Conservation (phyloP, 2,797 vertebrate genomes). For the Brachyrhaphis roseni region DNA sequence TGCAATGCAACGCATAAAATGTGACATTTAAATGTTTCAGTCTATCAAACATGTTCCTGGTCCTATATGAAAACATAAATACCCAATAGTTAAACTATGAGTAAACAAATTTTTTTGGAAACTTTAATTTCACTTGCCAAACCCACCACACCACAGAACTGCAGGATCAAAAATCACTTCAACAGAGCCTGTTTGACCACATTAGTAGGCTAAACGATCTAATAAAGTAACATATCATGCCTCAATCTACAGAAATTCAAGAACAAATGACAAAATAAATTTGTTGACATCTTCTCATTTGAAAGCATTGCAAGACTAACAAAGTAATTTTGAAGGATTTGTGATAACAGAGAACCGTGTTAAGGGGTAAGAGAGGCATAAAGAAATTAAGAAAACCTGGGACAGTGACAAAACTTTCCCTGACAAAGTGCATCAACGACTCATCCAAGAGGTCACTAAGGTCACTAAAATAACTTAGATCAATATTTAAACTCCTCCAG, state of each 20-base stretch:
- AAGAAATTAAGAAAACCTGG: neutral
- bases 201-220: neutral
- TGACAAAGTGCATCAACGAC: neutral
- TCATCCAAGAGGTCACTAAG: neutral
- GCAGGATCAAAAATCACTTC: neutral
- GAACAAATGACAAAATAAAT: neutral
- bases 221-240: neutral
- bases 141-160: neutral
- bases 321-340: neutral
- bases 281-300: neutral
- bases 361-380: neutral
- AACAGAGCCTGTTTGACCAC: neutral
- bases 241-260: neutral
- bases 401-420: neutral
- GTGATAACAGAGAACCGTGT: neutral
- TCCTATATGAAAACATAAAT: neutral
- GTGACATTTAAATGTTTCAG: conserved; percentile 13
- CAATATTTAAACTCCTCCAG: neutral
- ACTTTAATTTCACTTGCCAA: no score
- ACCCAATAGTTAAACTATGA: neutral
- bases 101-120: neutral
- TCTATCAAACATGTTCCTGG: neutral
- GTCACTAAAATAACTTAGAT: neutral
- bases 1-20: no score
- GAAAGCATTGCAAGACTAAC: neutral